phyloP scores from a whole-genome alignment of 2,113 vertebrate species.

The Daubentonia madagascariensis region DNA sequence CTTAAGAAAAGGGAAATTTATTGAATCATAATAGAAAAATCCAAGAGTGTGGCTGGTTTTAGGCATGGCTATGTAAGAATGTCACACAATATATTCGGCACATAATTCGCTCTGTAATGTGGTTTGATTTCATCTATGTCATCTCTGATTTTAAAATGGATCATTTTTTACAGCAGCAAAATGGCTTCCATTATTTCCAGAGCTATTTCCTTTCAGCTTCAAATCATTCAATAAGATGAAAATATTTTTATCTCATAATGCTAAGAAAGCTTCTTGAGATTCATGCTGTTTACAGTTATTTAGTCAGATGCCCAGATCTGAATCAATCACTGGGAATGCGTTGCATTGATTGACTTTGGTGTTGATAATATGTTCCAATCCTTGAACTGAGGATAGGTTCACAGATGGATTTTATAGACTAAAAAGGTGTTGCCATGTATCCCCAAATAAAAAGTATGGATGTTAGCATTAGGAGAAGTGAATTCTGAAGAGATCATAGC shows the following conservation, averaged over 20 bases:
- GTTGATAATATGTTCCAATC: background rate
- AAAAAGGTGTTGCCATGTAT: background rate
- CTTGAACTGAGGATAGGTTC: background rate
- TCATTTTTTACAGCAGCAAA: background rate
- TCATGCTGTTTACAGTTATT: background rate
- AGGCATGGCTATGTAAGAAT: background rate
- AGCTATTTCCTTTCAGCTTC: background rate
- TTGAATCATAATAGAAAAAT: background rate
- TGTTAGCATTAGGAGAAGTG: background rate
- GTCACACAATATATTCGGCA: fast-evolving
- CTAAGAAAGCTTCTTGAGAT: background rate
- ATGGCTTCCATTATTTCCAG: background rate
- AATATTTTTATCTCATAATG: background rate
- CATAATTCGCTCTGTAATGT: background rate
- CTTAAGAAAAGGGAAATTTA: background rate
- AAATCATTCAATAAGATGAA: background rate
- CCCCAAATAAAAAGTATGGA: background rate
- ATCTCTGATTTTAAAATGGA: background rate
- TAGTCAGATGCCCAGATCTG: background rate
- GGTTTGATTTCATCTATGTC: background rate
- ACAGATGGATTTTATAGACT: background rate
- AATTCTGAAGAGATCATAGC: background rate
- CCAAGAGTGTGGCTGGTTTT: background rate
- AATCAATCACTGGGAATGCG: background rate
- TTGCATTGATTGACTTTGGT: background rate